Conservation (phyloP, 1,140 invertebrate species). For the Metopolophium dirhodum region DNA sequence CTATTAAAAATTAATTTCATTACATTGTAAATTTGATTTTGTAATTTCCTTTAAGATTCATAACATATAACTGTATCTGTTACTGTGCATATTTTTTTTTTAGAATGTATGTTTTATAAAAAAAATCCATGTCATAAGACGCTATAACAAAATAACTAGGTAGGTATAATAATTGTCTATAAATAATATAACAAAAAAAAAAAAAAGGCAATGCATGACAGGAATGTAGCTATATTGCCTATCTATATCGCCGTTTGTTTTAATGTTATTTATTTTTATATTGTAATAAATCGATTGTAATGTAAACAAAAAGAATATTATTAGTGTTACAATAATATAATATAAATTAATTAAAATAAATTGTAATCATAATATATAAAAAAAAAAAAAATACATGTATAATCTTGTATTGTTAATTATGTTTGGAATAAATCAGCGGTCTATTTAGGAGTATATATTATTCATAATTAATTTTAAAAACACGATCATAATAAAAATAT, state of each 20-base stretch:
- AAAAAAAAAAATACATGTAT: not conserved
- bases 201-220: not conserved
- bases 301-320: not conserved
- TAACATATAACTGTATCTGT: not conserved
- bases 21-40: not conserved
- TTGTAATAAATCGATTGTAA: not conserved
- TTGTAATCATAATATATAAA: not conserved
- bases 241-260: not conserved
- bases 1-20: not conserved
- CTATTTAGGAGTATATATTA: not conserved
- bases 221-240: constrained; percentile 5
- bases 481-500: not conserved
- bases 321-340: not conserved
- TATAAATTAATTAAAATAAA: too few relatives aligned
- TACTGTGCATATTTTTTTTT: not conserved
- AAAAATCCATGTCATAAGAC: not conserved
- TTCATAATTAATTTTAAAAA: not conserved
- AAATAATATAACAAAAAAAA: too few relatives aligned
- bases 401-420: not conserved
- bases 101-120: not conserved
- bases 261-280: not conserved
- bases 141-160: too few relatives aligned
- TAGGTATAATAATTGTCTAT: too few relatives aligned
- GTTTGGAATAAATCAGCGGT: not conserved
- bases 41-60: too few relatives aligned